A percentile compares a stretch with the other conserved stretches of the same genome.
These are phyloP conservation scores for Styela clava DNA, from an alignment of 23 tunicate genomes.

Conservation along the genomic window DNA sequence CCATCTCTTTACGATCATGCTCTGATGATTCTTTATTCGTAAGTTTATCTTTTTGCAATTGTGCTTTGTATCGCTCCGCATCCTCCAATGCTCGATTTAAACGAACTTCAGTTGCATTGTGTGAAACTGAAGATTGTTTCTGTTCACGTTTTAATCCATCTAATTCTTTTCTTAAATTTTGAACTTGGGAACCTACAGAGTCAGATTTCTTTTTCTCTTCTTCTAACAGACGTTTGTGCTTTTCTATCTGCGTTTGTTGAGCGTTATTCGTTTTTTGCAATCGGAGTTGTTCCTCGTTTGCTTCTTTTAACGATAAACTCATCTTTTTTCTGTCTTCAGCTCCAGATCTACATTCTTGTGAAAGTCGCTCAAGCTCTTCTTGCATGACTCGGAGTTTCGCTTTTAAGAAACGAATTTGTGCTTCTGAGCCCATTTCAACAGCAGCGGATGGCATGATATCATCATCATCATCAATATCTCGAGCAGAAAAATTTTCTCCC, in stretches of 20 bases:
- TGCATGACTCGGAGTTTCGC: constrained; percentile 79
- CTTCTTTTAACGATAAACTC: constrained; percentile 33
- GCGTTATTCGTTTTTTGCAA: constrained; percentile 43
- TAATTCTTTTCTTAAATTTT: constrained; percentile 51
- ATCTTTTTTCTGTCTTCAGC: constrained; percentile 15
- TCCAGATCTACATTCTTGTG: constrained; percentile 24
- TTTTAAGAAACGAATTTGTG: constrained; percentile 77
- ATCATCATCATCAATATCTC: constrained; percentile 20
- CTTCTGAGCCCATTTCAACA: constrained; percentile 83
- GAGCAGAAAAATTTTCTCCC: constrained; percentile 7
- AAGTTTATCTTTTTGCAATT: constrained; percentile 50
- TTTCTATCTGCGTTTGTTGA: constrained; percentile 56
- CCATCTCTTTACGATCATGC: constrained; percentile 44
- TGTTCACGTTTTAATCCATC: constrained; percentile 62
- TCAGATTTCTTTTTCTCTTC: constrained; percentile 62
- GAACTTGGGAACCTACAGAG: constrained; percentile 40
- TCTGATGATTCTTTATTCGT: constrained; percentile 35
- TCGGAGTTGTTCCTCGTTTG: constrained; percentile 43
- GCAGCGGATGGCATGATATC: constrained; percentile 73
- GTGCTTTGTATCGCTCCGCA: constrained; percentile 51
- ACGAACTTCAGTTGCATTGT: constrained; percentile 77
- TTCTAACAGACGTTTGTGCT: constrained; percentile 56
- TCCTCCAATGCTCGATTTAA: constrained; percentile 81
- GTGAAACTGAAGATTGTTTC: constrained; percentile 56
- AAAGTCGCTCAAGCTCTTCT: constrained; percentile 47